phyloP scores from a whole-genome alignment of 2,797 vertebrate genomes.

The Nannoperca australis region DNA sequence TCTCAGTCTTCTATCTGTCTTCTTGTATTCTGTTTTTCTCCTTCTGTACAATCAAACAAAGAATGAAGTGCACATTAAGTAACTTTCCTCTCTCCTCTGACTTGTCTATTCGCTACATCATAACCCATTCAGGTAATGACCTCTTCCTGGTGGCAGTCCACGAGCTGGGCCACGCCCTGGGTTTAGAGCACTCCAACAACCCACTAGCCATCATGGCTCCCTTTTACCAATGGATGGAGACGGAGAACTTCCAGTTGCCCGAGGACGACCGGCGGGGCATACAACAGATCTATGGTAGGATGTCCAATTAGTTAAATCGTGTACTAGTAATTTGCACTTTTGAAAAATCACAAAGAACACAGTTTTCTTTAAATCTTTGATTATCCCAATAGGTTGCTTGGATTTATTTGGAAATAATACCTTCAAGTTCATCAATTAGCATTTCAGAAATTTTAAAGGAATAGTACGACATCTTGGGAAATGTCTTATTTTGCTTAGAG shows the following conservation, averaged over 20 bases:
- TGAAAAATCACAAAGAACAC: not conserved
- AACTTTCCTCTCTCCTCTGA: not conserved
- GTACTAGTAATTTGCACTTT: no score
- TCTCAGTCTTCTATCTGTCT: no score
- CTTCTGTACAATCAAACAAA: not conserved
- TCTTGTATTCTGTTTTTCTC: not conserved
- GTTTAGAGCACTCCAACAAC: conserved; percentile 97
- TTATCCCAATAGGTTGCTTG: not conserved
- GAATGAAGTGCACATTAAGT: not conserved
- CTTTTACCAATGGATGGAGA: conserved; percentile 99
- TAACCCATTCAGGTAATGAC: conserved; percentile 89
- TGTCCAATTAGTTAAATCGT: not conserved
- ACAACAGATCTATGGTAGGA: conserved; percentile 95
- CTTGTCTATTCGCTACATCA: not conserved
- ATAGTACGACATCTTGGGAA: not conserved
- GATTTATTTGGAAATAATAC: not conserved
- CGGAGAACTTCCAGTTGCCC: conserved; percentile 93
- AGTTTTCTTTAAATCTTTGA: not conserved
- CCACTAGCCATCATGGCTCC: conserved; percentile 98
- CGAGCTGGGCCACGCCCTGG: conserved; percentile 94
- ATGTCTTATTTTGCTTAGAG: not conserved
- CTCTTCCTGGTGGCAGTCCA: conserved; percentile 97
- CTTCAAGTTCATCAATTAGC: not conserved
- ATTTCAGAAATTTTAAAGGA: not conserved
- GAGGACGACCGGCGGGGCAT: conserved; percentile 94